A percentile compares a stretch with the other conserved stretches of the same genome.
phyloP scores from a whole-genome alignment of 2,797 vertebrate genomes.

The Gadopsis marmoratus region DNA sequence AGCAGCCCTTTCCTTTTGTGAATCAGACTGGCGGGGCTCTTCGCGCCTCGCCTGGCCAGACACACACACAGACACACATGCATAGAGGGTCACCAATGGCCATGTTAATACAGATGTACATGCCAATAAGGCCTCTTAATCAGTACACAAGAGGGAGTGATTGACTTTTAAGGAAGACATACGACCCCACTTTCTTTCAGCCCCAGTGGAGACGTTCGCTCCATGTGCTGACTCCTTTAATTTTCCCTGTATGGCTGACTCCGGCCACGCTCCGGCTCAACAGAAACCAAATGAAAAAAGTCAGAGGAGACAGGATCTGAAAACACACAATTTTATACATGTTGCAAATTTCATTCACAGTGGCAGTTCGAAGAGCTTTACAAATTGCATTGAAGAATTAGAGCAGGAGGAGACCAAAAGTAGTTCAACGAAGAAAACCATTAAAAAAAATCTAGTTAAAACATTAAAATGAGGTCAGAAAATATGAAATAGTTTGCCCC shows the following conservation, averaged over 20 bases:
- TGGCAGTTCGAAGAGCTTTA: neutral
- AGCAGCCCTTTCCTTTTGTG: slow-evolving; percentile 83
- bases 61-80: slow-evolving; percentile 52
- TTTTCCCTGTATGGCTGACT: slow-evolving; percentile 45
- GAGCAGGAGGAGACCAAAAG: neutral
- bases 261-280: neutral
- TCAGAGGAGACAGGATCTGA: neutral
- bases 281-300: neutral
- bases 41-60: slow-evolving; percentile 42
- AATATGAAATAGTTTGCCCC: neutral
- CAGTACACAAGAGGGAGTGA: slow-evolving; percentile 83
- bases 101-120: slow-evolving; percentile 85
- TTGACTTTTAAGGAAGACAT: slow-evolving; percentile 84
- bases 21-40: slow-evolving; percentile 76
- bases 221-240: slow-evolving; percentile 48
- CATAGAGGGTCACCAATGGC: slow-evolving; percentile 65
- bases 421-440: neutral
- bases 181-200: slow-evolving; percentile 59
- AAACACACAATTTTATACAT: slow-evolving; percentile 22
- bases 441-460: neutral
- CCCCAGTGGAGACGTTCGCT: slow-evolving; percentile 62
- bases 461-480: neutral
- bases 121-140: slow-evolving; percentile 88
- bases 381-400: neutral
- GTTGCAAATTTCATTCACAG: neutral